Percentiles rank a stretch among this genome's conserved stretches.
Evolutionary conservation across 2,888 invertebrate genomes (phyloP).

Genomic region (Drosophila putrida): DNA sequence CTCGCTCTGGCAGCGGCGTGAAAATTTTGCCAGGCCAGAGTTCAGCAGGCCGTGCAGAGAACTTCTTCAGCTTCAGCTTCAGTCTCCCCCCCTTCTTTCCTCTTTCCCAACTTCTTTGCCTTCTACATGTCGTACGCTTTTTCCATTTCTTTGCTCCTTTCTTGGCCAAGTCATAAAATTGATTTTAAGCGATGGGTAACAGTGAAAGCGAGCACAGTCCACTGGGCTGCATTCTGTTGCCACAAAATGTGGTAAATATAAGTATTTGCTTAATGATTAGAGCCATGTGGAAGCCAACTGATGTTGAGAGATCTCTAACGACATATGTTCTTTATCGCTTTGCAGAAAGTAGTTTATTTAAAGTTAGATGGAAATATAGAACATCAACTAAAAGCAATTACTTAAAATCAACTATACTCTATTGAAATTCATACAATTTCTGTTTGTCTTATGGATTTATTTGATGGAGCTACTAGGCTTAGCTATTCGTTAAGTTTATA

Average conservation of each 20-base stretch:
- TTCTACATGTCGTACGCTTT: not conserved
- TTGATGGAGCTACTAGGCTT: too few relatives aligned
- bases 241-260: slow-evolving; percentile 4
- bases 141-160: slow-evolving; percentile 29
- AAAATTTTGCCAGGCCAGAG: slow-evolving; percentile 72
- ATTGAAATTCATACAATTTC: too few relatives aligned
- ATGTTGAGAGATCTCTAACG: not conserved
- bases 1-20: slow-evolving; percentile 62
- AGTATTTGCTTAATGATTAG: slow-evolving; percentile 18
- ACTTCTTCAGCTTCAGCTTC: slow-evolving; percentile 7
- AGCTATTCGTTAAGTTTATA: too few relatives aligned
- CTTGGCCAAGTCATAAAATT: slow-evolving; percentile 74
- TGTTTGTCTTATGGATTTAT: too few relatives aligned
- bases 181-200: slow-evolving; percentile 67
- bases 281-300: not conserved
- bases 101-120: not conserved
- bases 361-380: too few relatives aligned
- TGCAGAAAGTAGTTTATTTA: too few relatives aligned
- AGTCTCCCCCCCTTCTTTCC: not conserved
- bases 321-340: too few relatives aligned
- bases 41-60: slow-evolving; percentile 62
- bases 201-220: slow-evolving; percentile 66
- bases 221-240: slow-evolving; percentile 3
- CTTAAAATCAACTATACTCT: too few relatives aligned
- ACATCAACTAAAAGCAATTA: too few relatives aligned